A percentile compares a stretch with the other conserved stretches of the same genome.
Conservation (phyloP, 2,888 invertebrate species). For the Drosophila pseudotakahashii region DNA sequence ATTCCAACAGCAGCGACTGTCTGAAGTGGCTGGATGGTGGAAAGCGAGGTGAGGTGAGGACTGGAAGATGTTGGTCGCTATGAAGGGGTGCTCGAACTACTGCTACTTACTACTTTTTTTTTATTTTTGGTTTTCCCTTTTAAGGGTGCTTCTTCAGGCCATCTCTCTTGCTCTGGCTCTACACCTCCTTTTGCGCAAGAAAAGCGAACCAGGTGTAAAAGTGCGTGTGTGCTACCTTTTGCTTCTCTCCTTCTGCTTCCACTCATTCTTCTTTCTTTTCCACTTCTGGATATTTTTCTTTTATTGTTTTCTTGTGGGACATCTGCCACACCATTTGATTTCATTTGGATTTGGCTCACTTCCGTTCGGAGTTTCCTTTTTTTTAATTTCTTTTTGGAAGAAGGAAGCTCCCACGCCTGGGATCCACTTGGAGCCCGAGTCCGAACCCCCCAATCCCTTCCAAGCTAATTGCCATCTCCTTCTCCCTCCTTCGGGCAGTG, state of each 20-base stretch:
- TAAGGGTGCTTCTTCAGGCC: slow-evolving; percentile 67
- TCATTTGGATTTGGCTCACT: slow-evolving; percentile 26
- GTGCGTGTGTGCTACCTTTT: slow-evolving; percentile 40
- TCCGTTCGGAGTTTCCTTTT: slow-evolving; percentile 8
- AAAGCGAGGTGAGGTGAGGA: slow-evolving; percentile 16
- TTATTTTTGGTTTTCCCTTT: slow-evolving; percentile 48
- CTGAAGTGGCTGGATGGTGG: slow-evolving; percentile 34
- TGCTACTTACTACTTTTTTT: slow-evolving; percentile 44
- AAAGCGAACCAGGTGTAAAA: slow-evolving; percentile 63
- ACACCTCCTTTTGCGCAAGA: slow-evolving; percentile 54
- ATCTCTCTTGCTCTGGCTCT: slow-evolving; percentile 11
- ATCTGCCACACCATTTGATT: slow-evolving; percentile 43
- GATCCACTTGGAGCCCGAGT: slow-evolving; percentile 30
- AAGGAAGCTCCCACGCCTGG: slow-evolving; percentile 73
- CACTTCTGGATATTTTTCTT: slow-evolving; percentile 48
- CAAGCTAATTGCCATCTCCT: slow-evolving; percentile 64
- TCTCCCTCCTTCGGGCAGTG: slow-evolving; percentile 36
- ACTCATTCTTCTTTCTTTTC: slow-evolving; percentile 16
- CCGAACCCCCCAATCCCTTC: background rate
- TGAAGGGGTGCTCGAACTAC: slow-evolving; percentile 47
- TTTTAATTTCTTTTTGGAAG: background rate
- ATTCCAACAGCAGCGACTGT: slow-evolving; percentile 25
- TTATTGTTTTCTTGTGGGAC: slow-evolving; percentile 44
- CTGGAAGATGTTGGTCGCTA: slow-evolving; percentile 13
- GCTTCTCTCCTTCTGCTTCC: slow-evolving; percentile 39